Evolutionary conservation across 2,797 vertebrate genomes (phyloP).

Genomic region (Fringilla coelebs): DNA sequence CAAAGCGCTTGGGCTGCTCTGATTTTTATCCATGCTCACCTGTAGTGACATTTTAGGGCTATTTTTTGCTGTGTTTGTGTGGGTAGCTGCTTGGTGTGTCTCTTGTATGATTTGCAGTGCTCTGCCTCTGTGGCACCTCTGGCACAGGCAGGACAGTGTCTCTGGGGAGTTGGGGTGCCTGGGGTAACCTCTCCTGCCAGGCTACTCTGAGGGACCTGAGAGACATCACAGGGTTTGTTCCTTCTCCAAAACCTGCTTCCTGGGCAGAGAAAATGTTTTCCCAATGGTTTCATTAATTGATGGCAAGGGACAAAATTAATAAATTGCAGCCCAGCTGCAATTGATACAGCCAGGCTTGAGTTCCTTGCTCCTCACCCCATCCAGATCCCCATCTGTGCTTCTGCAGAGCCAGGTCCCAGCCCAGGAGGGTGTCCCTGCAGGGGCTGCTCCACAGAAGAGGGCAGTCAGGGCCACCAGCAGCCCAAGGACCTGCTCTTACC

Average conservation of each 20-base stretch:
- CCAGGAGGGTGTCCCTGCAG: not conserved
- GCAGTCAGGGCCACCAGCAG: not conserved
- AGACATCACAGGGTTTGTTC: not conserved
- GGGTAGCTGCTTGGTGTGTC: not conserved
- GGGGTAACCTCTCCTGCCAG: not conserved
- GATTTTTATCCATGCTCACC: conserved; percentile 62
- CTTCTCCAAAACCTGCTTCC: not conserved
- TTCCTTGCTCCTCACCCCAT: accelerated
- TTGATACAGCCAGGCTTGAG: not conserved
- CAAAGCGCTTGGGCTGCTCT: accelerated
- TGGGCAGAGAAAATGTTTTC: not conserved
- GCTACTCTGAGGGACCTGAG: not conserved
- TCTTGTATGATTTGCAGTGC: not conserved
- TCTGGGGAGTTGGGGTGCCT: not conserved
- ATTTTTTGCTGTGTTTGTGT: accelerated
- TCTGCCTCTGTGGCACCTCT: not conserved
- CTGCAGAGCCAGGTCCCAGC: not conserved
- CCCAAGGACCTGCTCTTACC: not conserved
- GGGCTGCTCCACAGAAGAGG: not conserved
- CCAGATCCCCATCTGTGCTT: not conserved
- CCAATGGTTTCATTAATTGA: not conserved
- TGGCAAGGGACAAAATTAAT: not conserved
- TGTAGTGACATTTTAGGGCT: not conserved
- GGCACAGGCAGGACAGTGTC: not conserved
- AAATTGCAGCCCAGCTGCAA: not conserved